Evolutionary conservation across 2,797 vertebrate genomes (phyloP), one percentile per base, ranked within the genome.

Genomic region (Protonibea diacanthus): DNA sequence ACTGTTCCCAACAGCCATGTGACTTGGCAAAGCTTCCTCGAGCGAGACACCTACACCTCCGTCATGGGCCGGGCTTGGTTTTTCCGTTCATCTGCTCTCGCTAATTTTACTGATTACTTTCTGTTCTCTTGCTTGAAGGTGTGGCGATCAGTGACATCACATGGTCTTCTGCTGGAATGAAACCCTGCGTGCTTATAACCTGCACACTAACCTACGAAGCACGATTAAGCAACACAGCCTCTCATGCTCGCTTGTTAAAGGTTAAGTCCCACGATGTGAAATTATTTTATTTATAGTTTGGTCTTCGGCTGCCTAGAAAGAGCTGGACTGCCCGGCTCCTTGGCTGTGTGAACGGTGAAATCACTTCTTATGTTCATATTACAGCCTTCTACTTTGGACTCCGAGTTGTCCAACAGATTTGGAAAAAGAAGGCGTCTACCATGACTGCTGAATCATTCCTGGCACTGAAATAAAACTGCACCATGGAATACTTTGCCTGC

Each of bases 381-480:
- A 61, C 23, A 75, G 21, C 72, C 52, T 45, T 59, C 49, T 63
- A 5, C 53, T 76, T 62, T 73, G 84, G 55, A 67, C 81, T 48
- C 33, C 27, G 74, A 68, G 42, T 47, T 44, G 47, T 76, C 59
- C 67, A 82, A 62, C 42, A 27, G 70, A 78, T 86, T 44, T 57
- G 59, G 23, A 59, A 74, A 80, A 77, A 67, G 67, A 67, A 79
- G 25, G 68, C 27, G 17, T 57, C 76, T 61, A 44, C 59, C 67
- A 20, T 44, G 69, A 52, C 58, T 56, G 65, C 59, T 67, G 76
- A 88, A 79, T 86, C 76, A 78, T 68, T 74, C 15, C 78, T 90
- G 88, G 74, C 76, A 48, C 58, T 44, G 14, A 44, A 70, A 76
- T 23, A 47, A 70, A 79, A 67, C 48, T 21, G 25, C 74, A 69